Percentiles rank a stretch among this genome's conserved stretches.
These are phyloP conservation scores for Andrena trimmerana DNA, from an alignment of 2,888 invertebrate genomes.

Conservation along the genomic window DNA sequence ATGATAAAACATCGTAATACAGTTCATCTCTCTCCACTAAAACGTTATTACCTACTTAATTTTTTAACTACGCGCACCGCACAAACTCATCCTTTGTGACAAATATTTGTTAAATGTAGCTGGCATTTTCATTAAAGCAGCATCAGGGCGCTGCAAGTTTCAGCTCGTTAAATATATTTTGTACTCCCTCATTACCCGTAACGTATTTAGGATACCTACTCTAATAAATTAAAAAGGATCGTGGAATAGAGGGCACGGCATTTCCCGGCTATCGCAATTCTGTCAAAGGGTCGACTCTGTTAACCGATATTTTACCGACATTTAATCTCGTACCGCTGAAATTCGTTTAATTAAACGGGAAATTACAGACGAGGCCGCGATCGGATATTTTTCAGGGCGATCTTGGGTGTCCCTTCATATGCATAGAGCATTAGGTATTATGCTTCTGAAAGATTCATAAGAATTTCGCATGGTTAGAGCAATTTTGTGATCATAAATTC, in stretches of 20 bases:
- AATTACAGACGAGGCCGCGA: conserved; percentile 7
- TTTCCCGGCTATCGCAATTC: not conserved
- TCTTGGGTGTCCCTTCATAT: conserved; percentile 43
- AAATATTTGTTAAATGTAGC: not conserved
- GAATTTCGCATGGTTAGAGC: not conserved
- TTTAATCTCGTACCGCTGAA: conserved; percentile 20
- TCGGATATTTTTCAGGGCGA: conserved; percentile 29
- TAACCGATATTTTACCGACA: conserved; percentile 20
- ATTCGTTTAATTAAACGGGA: conserved; percentile 46
- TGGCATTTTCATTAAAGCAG: not conserved
- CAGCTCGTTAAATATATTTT: not conserved
- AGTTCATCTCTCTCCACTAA: not conserved
- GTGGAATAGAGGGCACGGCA: not conserved
- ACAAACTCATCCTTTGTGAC: not conserved
- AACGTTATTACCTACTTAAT: not conserved
- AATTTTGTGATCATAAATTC: conserved; percentile 17
- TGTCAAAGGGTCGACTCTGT: not conserved
- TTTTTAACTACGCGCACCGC: not conserved
- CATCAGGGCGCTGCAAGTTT: not conserved
- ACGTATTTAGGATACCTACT: too few relatives aligned
- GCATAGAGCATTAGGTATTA: conserved; percentile 31
- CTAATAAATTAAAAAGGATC: not conserved
- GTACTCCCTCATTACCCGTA: too few relatives aligned
- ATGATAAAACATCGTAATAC: not conserved
- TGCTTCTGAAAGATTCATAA: conserved; percentile 51